Evolutionary conservation across 2,113 vertebrate species (phyloP), one percentile per base, ranked within the genome.

Genomic region (Nesospiza acunhae): DNA sequence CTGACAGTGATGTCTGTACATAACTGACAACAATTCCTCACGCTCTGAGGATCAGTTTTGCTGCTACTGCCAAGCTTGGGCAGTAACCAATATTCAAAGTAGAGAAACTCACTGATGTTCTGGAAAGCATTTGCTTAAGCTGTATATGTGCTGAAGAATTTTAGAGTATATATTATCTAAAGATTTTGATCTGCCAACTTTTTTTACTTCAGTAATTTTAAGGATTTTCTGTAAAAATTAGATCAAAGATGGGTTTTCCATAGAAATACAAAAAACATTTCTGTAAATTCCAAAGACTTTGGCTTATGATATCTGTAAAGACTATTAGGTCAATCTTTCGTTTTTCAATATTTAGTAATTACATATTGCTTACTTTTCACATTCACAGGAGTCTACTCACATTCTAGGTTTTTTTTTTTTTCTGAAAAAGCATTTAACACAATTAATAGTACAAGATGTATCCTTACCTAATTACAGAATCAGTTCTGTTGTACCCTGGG

Each of bases 401-500:
- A 17, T 41, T 79, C 56, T 46, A 33, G 11, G 4, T 7, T 2
- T 56, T 58, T 70, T 79, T 70, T 79, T 52, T 69, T 2, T 46
- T 46, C 42, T 56, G 64, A 86, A 79, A 73, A 92, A 67, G n/a
- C 60, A 83, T 60, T 80, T 92, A 82, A 83, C 23, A 80, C 35
- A 77, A 16, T 73, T 87, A 76, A 56, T 11, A 95, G 66, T 31
- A 78, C 0, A 3, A 39, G 42, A 69, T 33, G 9, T 11, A 81
- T 87, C 93, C 97, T 98, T 98, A 99, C 99, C 99, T 99, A 98
- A 99, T 99, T 96, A 99, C 99, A 11, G 99, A 99, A 98, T 99
- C 99, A 67, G 99, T 99, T 98, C 98, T 99, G 98, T 99, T 99
- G 98, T 98, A 99, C 93, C 99, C 99, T 88, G 99, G 99, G 96